Evolutionary conservation across 2,113 vertebrate genomes (phyloP).

Genomic region (Brachypodius melanocephalos): DNA sequence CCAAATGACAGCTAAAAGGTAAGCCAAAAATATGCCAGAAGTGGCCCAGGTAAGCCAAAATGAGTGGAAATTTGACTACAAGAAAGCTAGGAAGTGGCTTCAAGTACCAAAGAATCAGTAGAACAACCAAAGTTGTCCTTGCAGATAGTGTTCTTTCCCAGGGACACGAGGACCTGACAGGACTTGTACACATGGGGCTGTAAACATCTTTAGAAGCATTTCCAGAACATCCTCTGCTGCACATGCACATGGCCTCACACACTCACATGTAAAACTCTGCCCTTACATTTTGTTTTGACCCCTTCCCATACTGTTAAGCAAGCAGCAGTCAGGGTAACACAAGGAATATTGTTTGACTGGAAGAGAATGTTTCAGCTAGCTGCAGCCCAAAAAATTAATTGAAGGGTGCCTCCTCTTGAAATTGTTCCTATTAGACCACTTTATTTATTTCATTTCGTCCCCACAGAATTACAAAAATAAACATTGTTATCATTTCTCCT

Average conservation of each 20-base stretch:
- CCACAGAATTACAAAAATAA: neutral
- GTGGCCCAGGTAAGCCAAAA: neutral
- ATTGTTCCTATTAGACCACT: neutral
- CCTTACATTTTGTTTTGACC: neutral
- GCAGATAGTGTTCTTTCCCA: neutral
- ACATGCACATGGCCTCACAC: accelerated
- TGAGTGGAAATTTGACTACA: neutral
- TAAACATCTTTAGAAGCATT: neutral
- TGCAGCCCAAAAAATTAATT: neutral
- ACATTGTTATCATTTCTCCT: neutral
- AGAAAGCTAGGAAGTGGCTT: neutral
- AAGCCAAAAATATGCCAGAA: neutral
- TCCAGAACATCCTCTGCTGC: neutral
- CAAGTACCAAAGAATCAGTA: neutral
- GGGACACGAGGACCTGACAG: neutral
- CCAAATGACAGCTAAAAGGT: neutral
- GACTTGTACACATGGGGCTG: accelerated
- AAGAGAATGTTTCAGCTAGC: neutral
- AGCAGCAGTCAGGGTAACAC: accelerated
- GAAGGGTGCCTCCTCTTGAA: neutral
- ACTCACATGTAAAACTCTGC: neutral
- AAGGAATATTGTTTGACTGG: neutral
- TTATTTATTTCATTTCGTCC: neutral
- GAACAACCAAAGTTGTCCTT: neutral
- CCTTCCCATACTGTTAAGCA: neutral